Conservation (phyloP, 1,140 invertebrate species). For the Orussus abietinus region DNA sequence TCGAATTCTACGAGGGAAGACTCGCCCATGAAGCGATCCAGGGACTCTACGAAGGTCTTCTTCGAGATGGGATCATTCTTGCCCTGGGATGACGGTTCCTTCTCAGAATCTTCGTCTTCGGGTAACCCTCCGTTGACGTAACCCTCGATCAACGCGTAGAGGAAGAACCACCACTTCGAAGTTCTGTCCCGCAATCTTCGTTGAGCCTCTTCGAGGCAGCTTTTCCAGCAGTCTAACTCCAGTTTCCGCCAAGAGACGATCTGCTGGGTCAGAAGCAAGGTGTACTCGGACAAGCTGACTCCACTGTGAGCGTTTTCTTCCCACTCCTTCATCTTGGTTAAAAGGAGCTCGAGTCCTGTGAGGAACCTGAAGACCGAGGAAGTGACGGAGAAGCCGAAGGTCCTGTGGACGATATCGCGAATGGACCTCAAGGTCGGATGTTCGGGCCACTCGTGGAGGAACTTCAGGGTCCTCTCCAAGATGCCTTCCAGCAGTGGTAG, state of each 20-base stretch:
- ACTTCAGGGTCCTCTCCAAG: constrained; percentile 58
- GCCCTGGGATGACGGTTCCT: constrained; percentile 3
- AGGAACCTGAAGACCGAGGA: constrained; percentile 84
- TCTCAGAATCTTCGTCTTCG: not conserved
- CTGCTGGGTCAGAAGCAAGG: constrained; percentile 69
- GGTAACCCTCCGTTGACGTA: constrained; percentile 31
- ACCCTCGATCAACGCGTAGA: constrained; percentile 68
- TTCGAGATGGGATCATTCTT: constrained; percentile 20
- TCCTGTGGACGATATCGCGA: constrained; percentile 66
- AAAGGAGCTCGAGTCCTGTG: constrained; percentile 83
- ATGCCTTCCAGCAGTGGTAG: constrained; percentile 65
- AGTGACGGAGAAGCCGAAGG: constrained; percentile 74
- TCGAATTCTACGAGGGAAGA: constrained; percentile 81
- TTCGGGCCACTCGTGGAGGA: constrained; percentile 84
- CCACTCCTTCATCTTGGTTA: constrained; percentile 85
- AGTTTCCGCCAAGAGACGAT: constrained; percentile 89
- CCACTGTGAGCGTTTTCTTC: constrained; percentile 84
- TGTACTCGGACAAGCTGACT: constrained; percentile 73
- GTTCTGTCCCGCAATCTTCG: constrained; percentile 61
- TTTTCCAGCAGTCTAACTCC: constrained; percentile 84
- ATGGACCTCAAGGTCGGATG: constrained; percentile 82
- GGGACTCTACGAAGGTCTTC: constrained; percentile 46
- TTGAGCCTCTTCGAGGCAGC: constrained; percentile 64
- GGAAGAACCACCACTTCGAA: constrained; percentile 86
- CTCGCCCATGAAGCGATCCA: constrained; percentile 82